Evolutionary conservation across 2,797 vertebrate species (phyloP).

Genomic region (Sebastolobus alascanus): DNA sequence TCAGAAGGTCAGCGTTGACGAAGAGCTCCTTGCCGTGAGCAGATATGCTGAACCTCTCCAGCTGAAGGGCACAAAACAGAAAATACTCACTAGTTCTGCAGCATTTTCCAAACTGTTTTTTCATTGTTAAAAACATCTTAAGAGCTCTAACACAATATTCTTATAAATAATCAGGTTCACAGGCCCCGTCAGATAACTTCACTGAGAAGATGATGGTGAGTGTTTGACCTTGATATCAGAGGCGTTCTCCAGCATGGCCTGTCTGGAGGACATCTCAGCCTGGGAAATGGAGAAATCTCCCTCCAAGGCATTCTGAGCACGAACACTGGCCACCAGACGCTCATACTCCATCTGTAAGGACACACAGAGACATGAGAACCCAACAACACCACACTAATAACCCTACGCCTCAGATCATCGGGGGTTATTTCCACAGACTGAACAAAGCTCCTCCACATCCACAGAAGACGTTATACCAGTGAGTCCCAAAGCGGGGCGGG

Average conservation of each 20-base stretch:
- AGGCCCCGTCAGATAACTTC: neutral
- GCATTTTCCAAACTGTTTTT: neutral
- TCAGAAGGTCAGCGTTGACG: slow-evolving; percentile 93
- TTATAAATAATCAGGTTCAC: neutral
- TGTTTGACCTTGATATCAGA: slow-evolving; percentile 92
- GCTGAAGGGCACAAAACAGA: slow-evolving; percentile 73
- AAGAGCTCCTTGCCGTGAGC: slow-evolving; percentile 96
- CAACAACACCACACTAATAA: neutral
- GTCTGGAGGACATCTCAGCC: slow-evolving; percentile 93
- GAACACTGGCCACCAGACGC: slow-evolving; percentile 88
- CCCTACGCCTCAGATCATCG: neutral
- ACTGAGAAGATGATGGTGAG: neutral
- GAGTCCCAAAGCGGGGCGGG: too few relatives aligned
- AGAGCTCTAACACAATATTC: neutral
- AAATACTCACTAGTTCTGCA: neutral
- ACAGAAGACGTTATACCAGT: too few relatives aligned
- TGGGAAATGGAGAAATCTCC: slow-evolving; percentile 94
- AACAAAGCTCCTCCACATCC: neutral
- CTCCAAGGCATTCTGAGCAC: slow-evolving; percentile 89
- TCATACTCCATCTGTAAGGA: slow-evolving; percentile 89
- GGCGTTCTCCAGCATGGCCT: slow-evolving; percentile 95
- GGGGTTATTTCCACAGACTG: neutral
- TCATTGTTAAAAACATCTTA: neutral
- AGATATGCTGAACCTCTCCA: slow-evolving; percentile 96
- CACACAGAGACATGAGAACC: neutral